A percentile compares a stretch with the other conserved stretches of the same genome.
These are phyloP conservation scores for Schizothorax lantsangensis DNA, from an alignment of 2,797 vertebrate species.

Conservation along the genomic window DNA sequence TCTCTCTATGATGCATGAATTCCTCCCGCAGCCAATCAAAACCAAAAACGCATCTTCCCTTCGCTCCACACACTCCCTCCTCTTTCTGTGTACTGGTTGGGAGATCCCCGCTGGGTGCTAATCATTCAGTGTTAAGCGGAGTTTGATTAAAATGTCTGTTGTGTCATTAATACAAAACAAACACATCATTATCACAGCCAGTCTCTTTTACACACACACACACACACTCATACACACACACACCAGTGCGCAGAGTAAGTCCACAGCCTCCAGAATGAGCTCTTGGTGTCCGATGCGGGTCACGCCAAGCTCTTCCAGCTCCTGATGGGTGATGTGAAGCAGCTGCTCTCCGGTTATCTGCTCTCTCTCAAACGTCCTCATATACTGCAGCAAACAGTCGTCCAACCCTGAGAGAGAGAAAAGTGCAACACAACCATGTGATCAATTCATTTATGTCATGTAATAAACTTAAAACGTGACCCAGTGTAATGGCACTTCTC, in stretches of 20 bases:
- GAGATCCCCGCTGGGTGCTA: slow-evolving; percentile 58
- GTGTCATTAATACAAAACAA: slow-evolving; percentile 60
- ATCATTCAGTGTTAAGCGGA: slow-evolving; percentile 57
- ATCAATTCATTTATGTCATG: slow-evolving; percentile 32
- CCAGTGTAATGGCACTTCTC: slow-evolving; percentile 11
- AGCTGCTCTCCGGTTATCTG: slow-evolving; percentile 83
- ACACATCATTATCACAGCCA: slow-evolving; percentile 55
- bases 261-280: slow-evolving; percentile 83
- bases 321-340: slow-evolving; percentile 83
- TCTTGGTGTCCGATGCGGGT: slow-evolving; percentile 83
- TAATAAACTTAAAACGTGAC: slow-evolving; percentile 27
- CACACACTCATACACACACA: slow-evolving; percentile 60
- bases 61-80: slow-evolving; percentile 35
- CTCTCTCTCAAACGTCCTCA: slow-evolving; percentile 83
- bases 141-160: slow-evolving; percentile 58
- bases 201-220: slow-evolving; percentile 27
- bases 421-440: slow-evolving; percentile 19
- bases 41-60: slow-evolving; percentile 1
- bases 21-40: slow-evolving; percentile 12
- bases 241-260: slow-evolving; percentile 82
- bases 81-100: slow-evolving; percentile 39
- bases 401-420: slow-evolving; percentile 75
- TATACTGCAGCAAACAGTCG: slow-evolving; percentile 83
- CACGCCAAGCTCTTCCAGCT: slow-evolving; percentile 84
- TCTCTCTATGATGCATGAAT: not conserved